A percentile compares a stretch with the other conserved stretches of the same genome.
These are phyloP conservation scores for Syrrhaptes paradoxus DNA, from an alignment of 2,113 vertebrate genomes.

Conservation along the genomic window DNA sequence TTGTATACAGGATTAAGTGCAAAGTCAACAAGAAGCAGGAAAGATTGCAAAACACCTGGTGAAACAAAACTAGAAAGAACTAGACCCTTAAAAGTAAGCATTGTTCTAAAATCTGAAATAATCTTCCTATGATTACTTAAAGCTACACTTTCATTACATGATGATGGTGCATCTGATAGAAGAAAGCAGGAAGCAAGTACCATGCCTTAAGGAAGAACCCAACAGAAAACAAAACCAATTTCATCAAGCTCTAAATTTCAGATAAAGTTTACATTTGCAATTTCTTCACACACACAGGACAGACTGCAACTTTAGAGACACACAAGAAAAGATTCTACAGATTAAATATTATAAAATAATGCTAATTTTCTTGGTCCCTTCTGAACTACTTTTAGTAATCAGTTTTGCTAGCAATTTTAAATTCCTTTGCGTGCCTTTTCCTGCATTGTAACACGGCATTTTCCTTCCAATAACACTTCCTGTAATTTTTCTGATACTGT, in stretches of 20 bases:
- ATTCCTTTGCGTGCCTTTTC: not conserved
- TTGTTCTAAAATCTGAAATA: not conserved
- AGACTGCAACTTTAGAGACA: not conserved
- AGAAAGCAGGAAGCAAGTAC: not conserved
- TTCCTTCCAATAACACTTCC: not conserved
- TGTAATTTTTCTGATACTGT: not conserved
- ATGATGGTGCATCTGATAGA: not conserved
- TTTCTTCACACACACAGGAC: not conserved
- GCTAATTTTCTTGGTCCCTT: not conserved
- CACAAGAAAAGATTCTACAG: not conserved
- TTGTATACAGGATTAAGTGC: not conserved
- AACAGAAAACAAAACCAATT: not conserved
- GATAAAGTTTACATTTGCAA: not conserved
- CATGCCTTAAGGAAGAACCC: not conserved
- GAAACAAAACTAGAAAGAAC: not conserved
- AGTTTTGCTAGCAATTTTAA: not conserved
- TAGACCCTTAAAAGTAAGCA: not conserved
- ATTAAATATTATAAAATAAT: not conserved
- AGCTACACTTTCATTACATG: not conserved
- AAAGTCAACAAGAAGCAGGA: not conserved
- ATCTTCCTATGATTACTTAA: not conserved
- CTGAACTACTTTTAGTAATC: not conserved
- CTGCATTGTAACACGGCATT: not conserved
- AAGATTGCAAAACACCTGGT: not conserved
- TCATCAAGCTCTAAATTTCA: not conserved